Evolutionary conservation across 2,113 vertebrate genomes (phyloP).

Genomic region (human): GRCh38 chr5:55492001-55492500

Average conservation of each 20-base stretch:
- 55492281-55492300: slow-evolving; percentile 25
- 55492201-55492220: not conserved
- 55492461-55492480: not conserved
- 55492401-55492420: not conserved
- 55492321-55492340: not conserved
- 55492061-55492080: not conserved
- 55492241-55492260: not conserved
- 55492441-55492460: slow-evolving; percentile 5
- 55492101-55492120: not conserved
- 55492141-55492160: not conserved
- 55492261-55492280: not conserved
- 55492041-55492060: not conserved
- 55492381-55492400: not conserved
- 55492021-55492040: not conserved
- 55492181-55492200: not conserved
- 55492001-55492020: not conserved
- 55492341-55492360: not conserved
- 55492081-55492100: not conserved
- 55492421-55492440: not conserved
- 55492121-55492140: not conserved
- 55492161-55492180: not conserved
- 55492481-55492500: slow-evolving; percentile 30
- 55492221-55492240: not conserved
- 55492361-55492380: not conserved
- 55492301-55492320: not conserved